Evolutionary conservation across 1,140 invertebrate species (phyloP).

Genomic region (Drosophila pruinosa): DNA sequence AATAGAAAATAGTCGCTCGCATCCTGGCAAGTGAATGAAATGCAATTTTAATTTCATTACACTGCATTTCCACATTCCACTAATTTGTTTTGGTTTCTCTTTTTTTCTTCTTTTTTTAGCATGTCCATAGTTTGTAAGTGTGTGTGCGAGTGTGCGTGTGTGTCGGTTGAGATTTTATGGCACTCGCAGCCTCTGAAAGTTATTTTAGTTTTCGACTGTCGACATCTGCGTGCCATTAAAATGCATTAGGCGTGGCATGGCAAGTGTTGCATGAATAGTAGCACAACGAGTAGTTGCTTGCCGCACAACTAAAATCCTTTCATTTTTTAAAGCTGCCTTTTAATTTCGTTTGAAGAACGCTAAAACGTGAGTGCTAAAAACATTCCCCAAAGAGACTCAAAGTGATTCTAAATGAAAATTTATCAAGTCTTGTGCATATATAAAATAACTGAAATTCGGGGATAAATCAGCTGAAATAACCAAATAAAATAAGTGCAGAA

Average conservation of each 20-base stretch:
- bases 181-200: constrained; percentile 32
- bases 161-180: constrained; percentile 38
- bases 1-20: constrained; percentile 40
- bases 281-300: neutral
- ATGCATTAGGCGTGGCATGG: constrained; percentile 60
- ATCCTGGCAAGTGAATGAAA: constrained; percentile 25
- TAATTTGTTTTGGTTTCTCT: constrained; percentile 49
- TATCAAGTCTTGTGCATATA: too few species aligned
- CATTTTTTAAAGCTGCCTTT: neutral
- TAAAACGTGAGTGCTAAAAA: too few species aligned
- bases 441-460: too few species aligned
- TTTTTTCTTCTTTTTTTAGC: constrained; percentile 3
- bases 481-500: too few species aligned
- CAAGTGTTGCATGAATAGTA: constrained; percentile 36
- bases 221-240: constrained; percentile 62
- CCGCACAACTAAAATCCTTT: neutral
- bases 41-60: constrained; percentile 73
- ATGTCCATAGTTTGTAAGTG: neutral
- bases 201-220: constrained; percentile 54
- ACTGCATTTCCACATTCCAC: constrained; percentile 35
- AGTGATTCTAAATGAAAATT: too few species aligned
- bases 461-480: too few species aligned
- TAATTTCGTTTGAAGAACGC: too few species aligned
- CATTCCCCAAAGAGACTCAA: neutral
- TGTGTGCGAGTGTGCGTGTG: neutral